Evolutionary conservation across 2,888 invertebrate species (phyloP), one percentile per base, ranked within the genome.

Genomic region (Sphinx pinastri): DNA sequence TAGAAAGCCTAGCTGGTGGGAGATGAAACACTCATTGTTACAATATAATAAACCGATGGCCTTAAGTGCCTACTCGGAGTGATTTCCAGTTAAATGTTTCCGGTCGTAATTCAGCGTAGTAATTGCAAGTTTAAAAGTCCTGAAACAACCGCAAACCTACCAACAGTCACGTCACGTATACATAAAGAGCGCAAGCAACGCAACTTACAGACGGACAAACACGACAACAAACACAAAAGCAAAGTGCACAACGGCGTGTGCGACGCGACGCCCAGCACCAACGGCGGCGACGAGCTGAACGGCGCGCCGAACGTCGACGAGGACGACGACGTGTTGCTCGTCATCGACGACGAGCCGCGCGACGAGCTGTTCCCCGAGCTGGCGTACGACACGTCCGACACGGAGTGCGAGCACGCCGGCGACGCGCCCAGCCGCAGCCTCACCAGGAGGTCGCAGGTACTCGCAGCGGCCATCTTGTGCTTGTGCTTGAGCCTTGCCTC

Each of bases 291-390:
- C 70, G 76, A 73, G 31, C 69, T 78, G 54, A 84, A 84, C 75
- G 85, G 85, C 80, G 84, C 86, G 82, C 87, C 87, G 83, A 91
- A 89, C 86, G 88, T 84, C 68, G 83, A 85, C 55, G 86, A 82
- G 55, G 87, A 85, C 66, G 85, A 84, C 66, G 86, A 85, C 71
- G 87, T 79, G 73, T 81, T 81, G 77, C 83, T 86, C 74, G 84
- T 90, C 71, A 83, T 84, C 68, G 82, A 86, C 68, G 88, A 88
- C 78, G 79, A 76, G 70, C 85, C 83, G 70, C 81, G 83, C 19
- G 94, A 93, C 80, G 93, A 93, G 73, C 78, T 89, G 84, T 94
- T 91, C 86, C 94, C 94, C 66, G 94, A 94, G 80, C 86, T 94
- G 72, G 83, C 91, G 54, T 94, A 94, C 75, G 94, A 93, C 68